Evolutionary conservation across 2,888 invertebrate species (phyloP).

Genomic region (Thumatha senex): DNA sequence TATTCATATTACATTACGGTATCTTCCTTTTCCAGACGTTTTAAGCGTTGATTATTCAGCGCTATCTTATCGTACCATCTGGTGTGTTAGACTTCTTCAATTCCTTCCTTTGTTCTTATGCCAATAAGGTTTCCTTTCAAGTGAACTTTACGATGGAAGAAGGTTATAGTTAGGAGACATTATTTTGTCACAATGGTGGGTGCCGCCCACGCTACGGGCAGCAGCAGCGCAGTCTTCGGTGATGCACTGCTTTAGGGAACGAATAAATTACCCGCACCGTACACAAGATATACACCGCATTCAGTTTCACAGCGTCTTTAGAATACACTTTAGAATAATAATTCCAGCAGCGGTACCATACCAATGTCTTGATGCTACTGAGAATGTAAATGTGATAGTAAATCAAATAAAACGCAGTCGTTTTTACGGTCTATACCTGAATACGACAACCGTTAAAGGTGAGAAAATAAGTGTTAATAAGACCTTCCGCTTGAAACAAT

Average conservation of each 20-base stretch:
- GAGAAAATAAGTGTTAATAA: slow-evolving; percentile 38
- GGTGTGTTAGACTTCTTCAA: slow-evolving; percentile 36
- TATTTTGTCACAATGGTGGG: slow-evolving; percentile 83
- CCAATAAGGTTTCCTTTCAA: slow-evolving; percentile 62
- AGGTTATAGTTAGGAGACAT: slow-evolving; percentile 76
- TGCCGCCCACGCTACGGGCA: slow-evolving; percentile 76
- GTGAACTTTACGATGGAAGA: slow-evolving; percentile 45
- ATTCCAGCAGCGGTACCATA: slow-evolving; percentile 42
- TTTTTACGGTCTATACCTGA: slow-evolving; percentile 12
- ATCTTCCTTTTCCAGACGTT: slow-evolving; percentile 83
- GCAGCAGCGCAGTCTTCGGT: slow-evolving; percentile 70
- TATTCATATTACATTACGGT: slow-evolving; percentile 83
- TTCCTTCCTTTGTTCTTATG: slow-evolving; percentile 23
- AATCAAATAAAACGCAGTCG: slow-evolving; percentile 19
- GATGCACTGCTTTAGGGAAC: slow-evolving; percentile 80
- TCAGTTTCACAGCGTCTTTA: slow-evolving; percentile 65
- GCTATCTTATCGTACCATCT: slow-evolving; percentile 77
- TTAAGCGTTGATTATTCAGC: slow-evolving; percentile 83
- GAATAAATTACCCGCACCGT: slow-evolving; percentile 77
- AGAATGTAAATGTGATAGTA: slow-evolving; percentile 26
- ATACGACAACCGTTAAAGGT: slow-evolving; percentile 22
- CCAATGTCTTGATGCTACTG: slow-evolving; percentile 32
- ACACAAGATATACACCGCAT: slow-evolving; percentile 62
- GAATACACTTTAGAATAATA: slow-evolving; percentile 54
- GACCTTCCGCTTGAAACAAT: slow-evolving; percentile 51